A percentile compares a stretch with the other conserved stretches of the same genome.
Evolutionary conservation across 2,113 vertebrate species (phyloP).

Genomic region (Eupsittula cactorum): DNA sequence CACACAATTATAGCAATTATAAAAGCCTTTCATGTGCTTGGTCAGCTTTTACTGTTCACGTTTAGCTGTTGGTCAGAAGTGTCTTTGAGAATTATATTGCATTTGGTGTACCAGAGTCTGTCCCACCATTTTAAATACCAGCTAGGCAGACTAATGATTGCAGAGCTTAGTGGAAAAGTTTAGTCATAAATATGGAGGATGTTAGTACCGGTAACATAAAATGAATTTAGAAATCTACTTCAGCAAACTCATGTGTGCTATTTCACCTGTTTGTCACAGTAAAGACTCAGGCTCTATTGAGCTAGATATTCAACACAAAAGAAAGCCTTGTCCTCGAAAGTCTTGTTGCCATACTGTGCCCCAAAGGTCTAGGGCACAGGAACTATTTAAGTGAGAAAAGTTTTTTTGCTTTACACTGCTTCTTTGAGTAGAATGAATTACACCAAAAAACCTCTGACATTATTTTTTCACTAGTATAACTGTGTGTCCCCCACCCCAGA

Average conservation of each 20-base stretch:
- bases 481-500: fast-evolving
- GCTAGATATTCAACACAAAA: background rate
- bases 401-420: background rate
- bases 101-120: background rate
- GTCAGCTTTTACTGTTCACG: slow-evolving; percentile 37
- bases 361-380: background rate
- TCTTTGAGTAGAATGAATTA: background rate
- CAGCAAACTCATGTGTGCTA: slow-evolving; percentile 4
- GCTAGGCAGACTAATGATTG: slow-evolving; percentile 41
- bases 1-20: slow-evolving; percentile 64
- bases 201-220: slow-evolving; percentile 43
- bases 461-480: background rate
- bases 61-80: slow-evolving; percentile 26
- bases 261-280: background rate
- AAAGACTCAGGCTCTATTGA: background rate
- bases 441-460: fast-evolving
- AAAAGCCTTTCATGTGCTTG: slow-evolving; percentile 57
- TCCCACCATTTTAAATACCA: slow-evolving; percentile 36
- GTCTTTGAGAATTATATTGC: slow-evolving; percentile 9
- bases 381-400: background rate
- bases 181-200: slow-evolving; percentile 52
- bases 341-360: background rate
- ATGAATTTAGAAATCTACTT: slow-evolving; percentile 43
- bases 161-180: slow-evolving; percentile 39
- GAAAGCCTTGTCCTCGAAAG: background rate